Conservation (phyloP, 2,797 vertebrate species). For the Orientallactaga sibirica region DNA sequence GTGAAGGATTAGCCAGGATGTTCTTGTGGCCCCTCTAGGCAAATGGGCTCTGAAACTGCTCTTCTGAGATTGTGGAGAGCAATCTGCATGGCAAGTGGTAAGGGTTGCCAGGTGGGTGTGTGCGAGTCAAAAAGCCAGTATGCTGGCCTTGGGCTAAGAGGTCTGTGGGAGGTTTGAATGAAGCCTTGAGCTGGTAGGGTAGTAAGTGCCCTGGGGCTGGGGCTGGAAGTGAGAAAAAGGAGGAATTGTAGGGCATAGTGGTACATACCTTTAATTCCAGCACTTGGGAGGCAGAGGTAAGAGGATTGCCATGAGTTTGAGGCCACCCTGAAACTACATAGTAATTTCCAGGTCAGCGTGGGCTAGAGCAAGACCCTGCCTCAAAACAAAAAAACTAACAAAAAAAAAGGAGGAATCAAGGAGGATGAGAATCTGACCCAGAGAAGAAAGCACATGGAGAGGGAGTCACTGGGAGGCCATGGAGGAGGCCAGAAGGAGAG, state of each 20-base stretch:
- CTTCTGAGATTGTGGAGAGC: not conserved
- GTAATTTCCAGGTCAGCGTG: no score
- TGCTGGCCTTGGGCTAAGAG: not conserved
- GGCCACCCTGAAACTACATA: no score
- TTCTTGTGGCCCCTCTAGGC: not conserved
- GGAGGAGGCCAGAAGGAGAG: not conserved
- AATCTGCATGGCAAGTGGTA: not conserved
- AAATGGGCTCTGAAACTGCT: not conserved
- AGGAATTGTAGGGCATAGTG: not conserved
- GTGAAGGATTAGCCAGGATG: not conserved
- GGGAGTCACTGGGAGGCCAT: not conserved
- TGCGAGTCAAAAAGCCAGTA: not conserved
- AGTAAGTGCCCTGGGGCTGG: not conserved
- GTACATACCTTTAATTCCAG: no score
- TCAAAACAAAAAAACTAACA: no score
- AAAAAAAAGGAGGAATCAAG: not conserved
- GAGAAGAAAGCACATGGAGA: not conserved
- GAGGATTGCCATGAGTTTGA: no score
- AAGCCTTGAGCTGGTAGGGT: not conserved
- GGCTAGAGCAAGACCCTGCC: no score
- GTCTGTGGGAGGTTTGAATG: not conserved
- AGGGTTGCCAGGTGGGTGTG: rapidly evolving
- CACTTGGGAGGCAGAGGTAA: no score
- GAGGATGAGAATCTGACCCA: not conserved
- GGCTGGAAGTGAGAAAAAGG: not conserved